These are phyloP conservation scores for Horisme vitalbata DNA, from an alignment of 2,888 invertebrate species.

Conservation along the genomic window DNA sequence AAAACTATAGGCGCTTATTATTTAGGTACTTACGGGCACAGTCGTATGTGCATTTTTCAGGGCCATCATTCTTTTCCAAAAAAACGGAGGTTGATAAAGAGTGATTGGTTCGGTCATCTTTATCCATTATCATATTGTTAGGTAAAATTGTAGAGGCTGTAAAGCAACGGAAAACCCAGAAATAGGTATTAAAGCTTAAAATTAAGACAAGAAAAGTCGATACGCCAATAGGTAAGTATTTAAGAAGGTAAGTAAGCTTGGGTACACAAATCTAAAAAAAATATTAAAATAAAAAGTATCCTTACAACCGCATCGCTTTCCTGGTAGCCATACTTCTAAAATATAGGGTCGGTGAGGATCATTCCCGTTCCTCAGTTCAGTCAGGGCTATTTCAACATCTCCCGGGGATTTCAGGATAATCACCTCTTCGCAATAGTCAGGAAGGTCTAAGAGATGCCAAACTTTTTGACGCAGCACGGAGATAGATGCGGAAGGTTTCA, in stretches of 20 bases:
- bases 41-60: conserved; percentile 15
- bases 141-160: conserved; percentile 15
- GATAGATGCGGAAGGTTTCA: conserved; percentile 62
- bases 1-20: background rate
- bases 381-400: conserved; percentile 58
- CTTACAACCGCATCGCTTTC: conserved; percentile 42
- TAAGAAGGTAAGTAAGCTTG: background rate
- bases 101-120: conserved; percentile 1
- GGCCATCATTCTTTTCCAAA: conserved; percentile 17
- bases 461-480: conserved; percentile 66
- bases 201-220: no score
- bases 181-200: background rate
- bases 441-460: conserved; percentile 69
- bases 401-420: conserved; percentile 59
- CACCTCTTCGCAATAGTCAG: conserved; percentile 72
- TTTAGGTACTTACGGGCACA: conserved; percentile 19
- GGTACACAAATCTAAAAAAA: no score
- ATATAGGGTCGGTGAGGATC: conserved; percentile 65
- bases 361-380: conserved; percentile 65
- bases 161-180: background rate
- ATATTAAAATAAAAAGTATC: conserved; percentile 1
- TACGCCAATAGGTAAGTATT: background rate
- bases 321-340: conserved; percentile 69
- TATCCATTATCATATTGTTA: conserved; percentile 24
- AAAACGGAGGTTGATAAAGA: conserved; percentile 11